Evolutionary conservation across 2,888 invertebrate species (phyloP).

Genomic region (Vandiemenella viatica): DNA sequence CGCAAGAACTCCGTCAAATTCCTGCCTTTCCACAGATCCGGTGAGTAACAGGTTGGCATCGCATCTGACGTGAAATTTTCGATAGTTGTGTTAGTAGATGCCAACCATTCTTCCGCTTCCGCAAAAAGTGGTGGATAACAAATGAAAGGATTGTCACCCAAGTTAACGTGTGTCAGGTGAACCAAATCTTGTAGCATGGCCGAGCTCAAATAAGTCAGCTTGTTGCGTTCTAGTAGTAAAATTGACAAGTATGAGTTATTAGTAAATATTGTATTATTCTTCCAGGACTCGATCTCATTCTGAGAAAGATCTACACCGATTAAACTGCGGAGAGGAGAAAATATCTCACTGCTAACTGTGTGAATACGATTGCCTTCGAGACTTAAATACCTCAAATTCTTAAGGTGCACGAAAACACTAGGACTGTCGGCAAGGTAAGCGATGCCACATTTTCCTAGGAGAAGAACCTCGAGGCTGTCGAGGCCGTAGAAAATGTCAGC

Average conservation of each 20-base stretch:
- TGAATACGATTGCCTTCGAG: constrained; percentile 35
- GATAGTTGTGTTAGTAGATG: background rate
- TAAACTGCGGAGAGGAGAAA: constrained; percentile 32
- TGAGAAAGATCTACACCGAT: constrained; percentile 35
- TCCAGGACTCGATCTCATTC: constrained; percentile 38
- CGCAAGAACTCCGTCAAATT: constrained; percentile 3
- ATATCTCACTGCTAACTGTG: constrained; percentile 29
- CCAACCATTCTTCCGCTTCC: constrained; percentile 12
- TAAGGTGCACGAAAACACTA: constrained; percentile 36
- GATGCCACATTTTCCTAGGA: constrained; percentile 36
- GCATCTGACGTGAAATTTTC: constrained; percentile 23
- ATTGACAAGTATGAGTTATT: constrained; percentile 30
- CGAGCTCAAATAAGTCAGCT: constrained; percentile 36
- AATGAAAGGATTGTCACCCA: constrained; percentile 37
- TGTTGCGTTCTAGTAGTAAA: constrained; percentile 36
- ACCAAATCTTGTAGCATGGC: constrained; percentile 42
- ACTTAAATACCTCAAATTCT: constrained; percentile 34
- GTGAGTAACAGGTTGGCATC: constrained; percentile 28
- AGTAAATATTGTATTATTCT: constrained; percentile 31
- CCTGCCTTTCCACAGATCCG: constrained; percentile 32
- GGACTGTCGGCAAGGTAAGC: constrained; percentile 29
- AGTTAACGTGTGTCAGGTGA: constrained; percentile 31
- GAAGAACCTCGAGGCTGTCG: constrained; percentile 32
- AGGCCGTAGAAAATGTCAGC: constrained; percentile 34
- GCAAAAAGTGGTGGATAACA: constrained; percentile 38